Percentiles rank a stretch among this genome's conserved stretches.
Evolutionary conservation across 2,113 vertebrate species (phyloP).

Genomic region (Perccottus glenii): DNA sequence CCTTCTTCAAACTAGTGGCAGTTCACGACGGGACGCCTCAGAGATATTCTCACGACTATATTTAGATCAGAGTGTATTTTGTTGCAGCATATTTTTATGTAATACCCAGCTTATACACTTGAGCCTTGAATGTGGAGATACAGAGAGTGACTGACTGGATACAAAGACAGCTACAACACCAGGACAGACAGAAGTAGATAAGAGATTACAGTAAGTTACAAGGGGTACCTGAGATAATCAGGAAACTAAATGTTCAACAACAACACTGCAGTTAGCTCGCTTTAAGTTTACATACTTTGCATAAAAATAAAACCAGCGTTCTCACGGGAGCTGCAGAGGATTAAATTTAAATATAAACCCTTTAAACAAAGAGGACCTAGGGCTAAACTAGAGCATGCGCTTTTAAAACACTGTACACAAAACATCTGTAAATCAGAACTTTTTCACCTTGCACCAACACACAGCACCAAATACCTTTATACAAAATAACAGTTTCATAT

Average conservation of each 20-base stretch:
- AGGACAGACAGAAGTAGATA: conserved; percentile 34
- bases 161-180: conserved; percentile 52
- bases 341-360: conserved; percentile 11
- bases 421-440: conserved; percentile 9
- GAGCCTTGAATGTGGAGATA: conserved; percentile 39
- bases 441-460: conserved; percentile 3
- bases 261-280: conserved; percentile 34
- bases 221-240: conserved; percentile 59
- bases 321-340: conserved; percentile 13
- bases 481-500: conserved; percentile 15
- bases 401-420: conserved; percentile 27
- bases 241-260: conserved; percentile 32
- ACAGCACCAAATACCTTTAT: not conserved
- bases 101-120: conserved; percentile 40
- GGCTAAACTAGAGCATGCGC: conserved; percentile 20
- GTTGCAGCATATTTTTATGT: conserved; percentile 65
- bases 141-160: conserved; percentile 32
- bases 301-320: conserved; percentile 39
- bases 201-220: conserved; percentile 28
- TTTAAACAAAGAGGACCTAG: conserved; percentile 2
- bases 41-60: conserved; percentile 32
- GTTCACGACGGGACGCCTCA: conserved; percentile 53
- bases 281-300: conserved; percentile 24
- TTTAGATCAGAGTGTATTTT: conserved; percentile 37
- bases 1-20: conserved; percentile 64